These are phyloP conservation scores for Amphilophus citrinellus DNA, from an alignment of 2,113 vertebrate genomes.

Conservation along the genomic window DNA sequence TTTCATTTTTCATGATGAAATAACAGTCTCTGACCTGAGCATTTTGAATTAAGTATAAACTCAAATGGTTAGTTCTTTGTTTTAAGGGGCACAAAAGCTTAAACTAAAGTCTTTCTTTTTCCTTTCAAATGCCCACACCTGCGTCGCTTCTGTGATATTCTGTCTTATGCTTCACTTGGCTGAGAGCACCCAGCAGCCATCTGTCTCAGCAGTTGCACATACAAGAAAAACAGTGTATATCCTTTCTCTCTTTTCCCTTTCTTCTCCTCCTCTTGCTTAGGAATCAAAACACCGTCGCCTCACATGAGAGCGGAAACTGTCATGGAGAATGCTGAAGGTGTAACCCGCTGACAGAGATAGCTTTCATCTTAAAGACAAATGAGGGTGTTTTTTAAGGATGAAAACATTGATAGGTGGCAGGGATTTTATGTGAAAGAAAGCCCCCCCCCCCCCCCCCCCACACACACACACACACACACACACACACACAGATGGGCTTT, in stretches of 20 bases:
- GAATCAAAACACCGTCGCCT: slow-evolving; percentile 27
- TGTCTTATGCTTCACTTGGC: slow-evolving; percentile 14
- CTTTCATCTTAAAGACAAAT: slow-evolving; percentile 34
- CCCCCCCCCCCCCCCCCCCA: too few species aligned
- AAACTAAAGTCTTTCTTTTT: neutral
- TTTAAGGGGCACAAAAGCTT: slow-evolving; percentile 9
- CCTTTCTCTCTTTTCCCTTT: neutral
- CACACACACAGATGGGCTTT: neutral
- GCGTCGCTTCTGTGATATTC: slow-evolving; percentile 33
- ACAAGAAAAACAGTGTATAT: neutral
- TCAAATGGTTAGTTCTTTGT: neutral
- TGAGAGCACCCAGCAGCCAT: neutral
- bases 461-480: neutral
- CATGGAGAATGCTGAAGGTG: slow-evolving; percentile 16
- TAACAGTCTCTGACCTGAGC: neutral
- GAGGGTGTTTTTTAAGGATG: neutral
- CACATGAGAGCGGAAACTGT: slow-evolving; percentile 16
- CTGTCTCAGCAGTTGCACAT: slow-evolving; percentile 16
- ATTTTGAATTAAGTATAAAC: slow-evolving; percentile 16
- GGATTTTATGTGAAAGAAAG: slow-evolving; percentile 13
- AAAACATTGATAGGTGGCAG: slow-evolving; percentile 4
- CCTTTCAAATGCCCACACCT: slow-evolving; percentile 13
- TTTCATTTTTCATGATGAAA: neutral
- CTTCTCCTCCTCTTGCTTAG: neutral
- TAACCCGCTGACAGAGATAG: slow-evolving; percentile 6